Base-by-base conservation (phyloP, 2,797 vertebrate species). In the Babyrousa celebensis region DNA sequence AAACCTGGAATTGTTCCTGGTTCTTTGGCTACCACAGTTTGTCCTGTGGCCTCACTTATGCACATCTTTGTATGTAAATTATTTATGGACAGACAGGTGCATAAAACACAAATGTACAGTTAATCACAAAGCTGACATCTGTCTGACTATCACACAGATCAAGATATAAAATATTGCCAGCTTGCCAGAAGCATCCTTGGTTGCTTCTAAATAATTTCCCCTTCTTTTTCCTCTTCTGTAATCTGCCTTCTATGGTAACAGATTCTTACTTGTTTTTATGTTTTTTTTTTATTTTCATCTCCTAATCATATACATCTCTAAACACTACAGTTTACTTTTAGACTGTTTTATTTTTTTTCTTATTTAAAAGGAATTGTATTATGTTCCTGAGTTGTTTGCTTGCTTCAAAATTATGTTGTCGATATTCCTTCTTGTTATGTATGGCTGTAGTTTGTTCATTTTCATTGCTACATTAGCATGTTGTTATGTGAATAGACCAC, bases 361-460 rank as follows among this genome's bases (percentile, higher is more conserved):
- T 48, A 74, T 74, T 92, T 77, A 32, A 67, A 67, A 67, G 48
- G 32, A 75, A 27, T 83, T 62, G 60, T 25, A 11, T 36, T 83
- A 21, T 87, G 60, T 83, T 36, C 48, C 65, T 86, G 14, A 23
- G 27, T 80, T 83, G 58, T 68, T 95, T 62, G 54, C 63, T 95
- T 62, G 54, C 63, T 92, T 92, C 60, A 63, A 4, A 21, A 60
- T 83, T 88, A 16, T 40, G n/a, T 83, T 60, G 40, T 56, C 62
- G 84, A 17, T 82, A 21, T 27, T 88, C 36, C 63, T 63, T 48
- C 43, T 83, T 92, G 20, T 54, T 68, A 52, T 68, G 40, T 60
- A 27, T 74, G 68, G 20, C 9, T 70, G 5, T 68, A 75, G 25
- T 83, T 87, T 87, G 32, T 80, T 74, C 17, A 54, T 83, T 87